These are phyloP conservation scores for Dendrolimus houi DNA, from an alignment of 2,888 invertebrate genomes.

Conservation along the genomic window DNA sequence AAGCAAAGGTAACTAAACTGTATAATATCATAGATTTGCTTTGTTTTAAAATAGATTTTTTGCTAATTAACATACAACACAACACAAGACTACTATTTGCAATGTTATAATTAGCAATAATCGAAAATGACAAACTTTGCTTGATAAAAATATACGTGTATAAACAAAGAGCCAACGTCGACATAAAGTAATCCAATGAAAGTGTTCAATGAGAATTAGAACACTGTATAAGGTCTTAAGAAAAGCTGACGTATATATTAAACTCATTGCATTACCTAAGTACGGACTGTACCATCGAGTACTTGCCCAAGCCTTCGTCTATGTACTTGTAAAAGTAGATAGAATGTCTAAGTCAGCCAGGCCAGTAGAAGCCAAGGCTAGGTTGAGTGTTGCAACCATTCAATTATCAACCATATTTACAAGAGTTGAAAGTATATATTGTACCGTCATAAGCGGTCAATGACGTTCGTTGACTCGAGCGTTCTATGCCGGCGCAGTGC, in stretches of 20 bases:
- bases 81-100: no score
- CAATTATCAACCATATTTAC: constrained; percentile 34
- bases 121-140: no score
- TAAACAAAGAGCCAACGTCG: constrained; percentile 3
- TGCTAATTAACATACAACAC: no score
- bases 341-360: constrained; percentile 77
- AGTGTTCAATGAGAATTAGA: constrained; percentile 45
- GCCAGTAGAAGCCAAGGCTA: constrained; percentile 76
- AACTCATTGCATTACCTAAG: constrained; percentile 41
- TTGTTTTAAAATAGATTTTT: no score
- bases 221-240: constrained; percentile 36
- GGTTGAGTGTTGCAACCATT: constrained; percentile 35
- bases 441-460: constrained; percentile 40
- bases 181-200: constrained; percentile 37
- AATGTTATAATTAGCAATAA: no score
- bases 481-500: constrained; percentile 70
- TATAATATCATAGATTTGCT: no score
- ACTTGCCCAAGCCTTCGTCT: constrained; percentile 54
- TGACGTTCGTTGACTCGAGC: constrained; percentile 75
- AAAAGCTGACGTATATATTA: constrained; percentile 32
- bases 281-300: constrained; percentile 46
- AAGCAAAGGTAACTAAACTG: no score
- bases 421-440: constrained; percentile 24
- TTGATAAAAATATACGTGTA: not conserved
- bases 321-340: constrained; percentile 75